Evolutionary conservation across 1,140 invertebrate genomes (phyloP), one percentile per base, ranked within the genome.

Genomic region (Lordiphosa stackelbergi): DNA sequence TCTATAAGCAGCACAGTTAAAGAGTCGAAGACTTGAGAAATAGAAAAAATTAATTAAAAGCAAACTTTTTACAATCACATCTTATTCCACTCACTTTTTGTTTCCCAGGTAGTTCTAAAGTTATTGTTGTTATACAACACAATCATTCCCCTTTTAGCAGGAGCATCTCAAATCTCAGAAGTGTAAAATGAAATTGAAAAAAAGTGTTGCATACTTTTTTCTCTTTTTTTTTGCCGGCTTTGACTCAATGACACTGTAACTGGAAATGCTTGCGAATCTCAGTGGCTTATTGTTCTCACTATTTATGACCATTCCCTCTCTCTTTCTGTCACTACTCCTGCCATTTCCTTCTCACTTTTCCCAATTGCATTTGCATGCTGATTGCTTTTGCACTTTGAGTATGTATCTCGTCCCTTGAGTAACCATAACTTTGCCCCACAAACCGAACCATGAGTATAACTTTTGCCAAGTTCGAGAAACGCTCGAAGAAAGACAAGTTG

Each of bases 311-410:
- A 4, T 8, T 16, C 5, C 16, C 12, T 22, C 22, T 41, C 11
- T 34, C 59, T 51, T 28, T 24, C 5, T 19, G 19, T 28, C 7
- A 24, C 41, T 59, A 42, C 13, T 7, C 10, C 11, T 34, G 10
- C 47, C 10, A n/a, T 19, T 36, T 37, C 34, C 47, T 11, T 37
- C 34, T 49, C 34, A 11, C 8, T 46, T 40, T 66, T 40, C 48
- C 31, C 74, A 64, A 70, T 35, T 71, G 75, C 66, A 81, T 79
- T 79, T 81, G 61, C 66, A 78, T 78, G 61, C 61, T 61, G 61
- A 78, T 74, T 81, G 75, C 75, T 37, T 68, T 69, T 53, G 46
- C 10, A 49, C 12, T 19, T 48, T 48, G 2, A 31, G 5, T 51
- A 47, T 16, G 16, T 24, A 8, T 48, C 13, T 53, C 49, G 24